These are phyloP conservation scores for Brachyistius frenatus DNA, from an alignment of 2,113 vertebrate genomes.

Conservation along the genomic window DNA sequence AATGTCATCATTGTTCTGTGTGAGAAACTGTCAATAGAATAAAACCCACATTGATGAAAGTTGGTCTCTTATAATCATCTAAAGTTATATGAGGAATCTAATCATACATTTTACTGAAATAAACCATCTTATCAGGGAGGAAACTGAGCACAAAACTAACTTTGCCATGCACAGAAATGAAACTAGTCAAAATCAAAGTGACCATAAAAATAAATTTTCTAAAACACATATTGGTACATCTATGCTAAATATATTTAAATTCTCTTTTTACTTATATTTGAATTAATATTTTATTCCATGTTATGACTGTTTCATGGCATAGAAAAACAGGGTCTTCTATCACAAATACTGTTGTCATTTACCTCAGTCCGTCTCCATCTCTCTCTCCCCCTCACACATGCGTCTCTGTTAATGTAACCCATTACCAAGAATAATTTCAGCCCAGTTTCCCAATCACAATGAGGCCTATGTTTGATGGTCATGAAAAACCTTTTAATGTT, in stretches of 20 bases:
- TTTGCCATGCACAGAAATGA: not conserved
- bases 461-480: constrained; percentile 34
- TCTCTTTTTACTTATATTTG: not conserved
- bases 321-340: constrained; percentile 8
- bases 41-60: not conserved
- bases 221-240: not conserved
- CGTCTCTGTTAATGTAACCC: constrained; percentile 42
- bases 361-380: constrained; percentile 24
- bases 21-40: not conserved
- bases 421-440: constrained; percentile 52
- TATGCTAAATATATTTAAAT: not conserved
- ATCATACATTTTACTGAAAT: constrained; percentile 16
- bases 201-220: not conserved
- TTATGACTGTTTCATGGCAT: not conserved
- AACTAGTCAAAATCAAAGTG: not conserved
- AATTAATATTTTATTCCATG: constrained; percentile 1
- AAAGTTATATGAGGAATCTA: not conserved
- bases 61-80: not conserved
- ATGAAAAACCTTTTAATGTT: constrained; percentile 46
- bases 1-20: not conserved
- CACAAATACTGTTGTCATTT: constrained; percentile 4
- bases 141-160: not conserved
- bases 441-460: constrained; percentile 27
- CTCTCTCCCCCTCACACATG: constrained; percentile 9
- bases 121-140: not conserved